phyloP scores from a whole-genome alignment of 2,888 invertebrate species.

The Mythimna ferrago region DNA sequence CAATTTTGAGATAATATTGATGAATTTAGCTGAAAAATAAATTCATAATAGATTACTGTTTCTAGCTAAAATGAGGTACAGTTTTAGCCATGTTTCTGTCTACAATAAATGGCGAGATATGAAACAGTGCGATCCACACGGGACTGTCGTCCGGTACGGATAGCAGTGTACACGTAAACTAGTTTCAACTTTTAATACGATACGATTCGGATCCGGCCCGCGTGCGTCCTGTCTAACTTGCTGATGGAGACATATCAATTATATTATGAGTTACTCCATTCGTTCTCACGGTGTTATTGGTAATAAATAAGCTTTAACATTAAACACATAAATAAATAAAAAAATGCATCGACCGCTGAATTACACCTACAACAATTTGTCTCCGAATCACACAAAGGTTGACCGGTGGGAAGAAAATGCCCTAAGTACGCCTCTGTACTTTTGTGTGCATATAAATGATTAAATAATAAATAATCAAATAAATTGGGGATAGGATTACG shows the following conservation, averaged over 20 bases:
- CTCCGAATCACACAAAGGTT: too few species aligned
- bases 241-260: slow-evolving; percentile 30
- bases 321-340: too few species aligned
- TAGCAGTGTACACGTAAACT: slow-evolving; percentile 42
- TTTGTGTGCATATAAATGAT: too few species aligned
- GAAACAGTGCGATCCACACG: slow-evolving; percentile 29
- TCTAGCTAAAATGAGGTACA: neutral
- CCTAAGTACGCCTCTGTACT: too few species aligned
- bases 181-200: slow-evolving; percentile 69
- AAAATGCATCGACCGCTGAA: too few species aligned
- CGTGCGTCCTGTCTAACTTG: slow-evolving; percentile 23
- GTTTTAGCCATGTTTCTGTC: slow-evolving; percentile 1
- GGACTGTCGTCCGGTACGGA: slow-evolving; percentile 26
- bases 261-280: slow-evolving; percentile 4
- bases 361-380: too few species aligned
- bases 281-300: neutral
- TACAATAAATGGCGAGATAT: slow-evolving; percentile 18
- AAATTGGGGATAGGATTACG: too few species aligned
- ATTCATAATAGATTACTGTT: neutral
- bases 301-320: too few species aligned
- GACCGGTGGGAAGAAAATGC: too few species aligned
- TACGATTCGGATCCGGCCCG: slow-evolving; percentile 48
- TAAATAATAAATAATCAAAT: too few species aligned
- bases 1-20: too few species aligned
- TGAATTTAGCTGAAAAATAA: too few species aligned